phyloP scores from a whole-genome alignment of 2,797 vertebrate genomes.

The Rhinoraja longicauda region DNA sequence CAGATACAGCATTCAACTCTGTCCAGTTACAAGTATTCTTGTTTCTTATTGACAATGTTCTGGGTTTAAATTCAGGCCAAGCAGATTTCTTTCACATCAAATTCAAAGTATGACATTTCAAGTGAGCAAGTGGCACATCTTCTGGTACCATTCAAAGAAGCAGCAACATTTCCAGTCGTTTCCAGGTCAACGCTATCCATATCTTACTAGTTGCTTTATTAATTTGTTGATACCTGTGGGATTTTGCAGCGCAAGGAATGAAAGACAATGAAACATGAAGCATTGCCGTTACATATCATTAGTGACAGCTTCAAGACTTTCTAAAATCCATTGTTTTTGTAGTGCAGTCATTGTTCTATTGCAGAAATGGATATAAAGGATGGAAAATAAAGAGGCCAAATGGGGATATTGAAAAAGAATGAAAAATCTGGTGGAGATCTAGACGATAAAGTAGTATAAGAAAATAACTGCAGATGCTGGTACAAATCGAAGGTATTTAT shows the following conservation, averaged over 20 bases:
- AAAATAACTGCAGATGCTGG: no score
- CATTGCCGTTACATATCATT: not conserved
- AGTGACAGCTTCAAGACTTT: no score
- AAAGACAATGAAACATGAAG: constrained; percentile 20
- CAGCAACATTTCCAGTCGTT: constrained; percentile 41
- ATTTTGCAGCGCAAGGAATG: constrained; percentile 44
- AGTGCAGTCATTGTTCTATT: no score
- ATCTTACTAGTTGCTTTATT: constrained; percentile 41
- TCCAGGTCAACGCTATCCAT: constrained; percentile 46
- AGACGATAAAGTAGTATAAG: no score
- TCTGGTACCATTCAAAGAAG: constrained; percentile 48
- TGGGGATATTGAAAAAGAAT: no score
- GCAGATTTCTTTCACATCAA: not conserved
- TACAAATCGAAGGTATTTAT: no score
- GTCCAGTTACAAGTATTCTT: not conserved
- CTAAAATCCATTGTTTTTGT: no score
- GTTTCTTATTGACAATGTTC: not conserved
- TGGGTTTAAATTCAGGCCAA: not conserved
- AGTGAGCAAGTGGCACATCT: constrained; percentile 42
- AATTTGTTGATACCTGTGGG: not conserved
- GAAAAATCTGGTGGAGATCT: no score
- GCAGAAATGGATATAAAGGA: no score
- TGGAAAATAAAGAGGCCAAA: no score
- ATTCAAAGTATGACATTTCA: not conserved
- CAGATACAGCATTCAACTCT: not conserved